These are phyloP conservation scores for Epinotia nisella DNA, from an alignment of 2,888 invertebrate genomes.

Conservation along the genomic window DNA sequence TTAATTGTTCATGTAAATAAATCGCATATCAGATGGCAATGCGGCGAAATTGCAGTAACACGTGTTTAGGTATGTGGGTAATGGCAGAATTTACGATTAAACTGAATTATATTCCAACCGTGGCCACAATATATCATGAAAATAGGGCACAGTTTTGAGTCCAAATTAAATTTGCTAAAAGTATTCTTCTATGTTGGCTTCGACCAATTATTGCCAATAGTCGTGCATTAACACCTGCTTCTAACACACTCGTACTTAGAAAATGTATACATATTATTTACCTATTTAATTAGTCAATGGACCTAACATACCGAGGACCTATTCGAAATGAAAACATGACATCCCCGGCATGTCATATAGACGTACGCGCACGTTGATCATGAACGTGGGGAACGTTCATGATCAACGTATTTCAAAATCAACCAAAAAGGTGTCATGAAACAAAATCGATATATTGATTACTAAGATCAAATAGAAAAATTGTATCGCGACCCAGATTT, in stretches of 20 bases:
- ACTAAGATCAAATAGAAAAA: no score
- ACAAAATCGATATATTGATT: no score
- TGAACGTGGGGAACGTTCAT: no score
- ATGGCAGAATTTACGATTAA: slow-evolving; percentile 22
- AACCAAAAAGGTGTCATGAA: no score
- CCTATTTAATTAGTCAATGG: no score
- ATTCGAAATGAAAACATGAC: no score
- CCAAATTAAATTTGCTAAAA: not conserved
- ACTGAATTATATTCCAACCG: slow-evolving; percentile 23
- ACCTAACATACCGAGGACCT: no score
- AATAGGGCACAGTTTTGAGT: not conserved
- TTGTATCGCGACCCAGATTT: not conserved
- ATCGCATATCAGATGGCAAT: slow-evolving; percentile 40
- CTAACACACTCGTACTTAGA: no score
- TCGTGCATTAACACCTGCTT: not conserved
- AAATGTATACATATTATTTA: no score
- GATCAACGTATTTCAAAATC: no score
- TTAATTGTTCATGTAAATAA: slow-evolving; percentile 44
- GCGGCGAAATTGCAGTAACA: slow-evolving; percentile 34
- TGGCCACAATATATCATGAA: slow-evolving; percentile 10
- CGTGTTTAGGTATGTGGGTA: slow-evolving; percentile 34
- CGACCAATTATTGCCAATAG: not conserved
- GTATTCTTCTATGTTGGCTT: not conserved
- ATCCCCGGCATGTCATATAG: no score
- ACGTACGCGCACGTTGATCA: no score